These are phyloP conservation scores for Urocitellus parryii DNA, from an alignment of 2,113 vertebrate genomes.

Conservation along the genomic window DNA sequence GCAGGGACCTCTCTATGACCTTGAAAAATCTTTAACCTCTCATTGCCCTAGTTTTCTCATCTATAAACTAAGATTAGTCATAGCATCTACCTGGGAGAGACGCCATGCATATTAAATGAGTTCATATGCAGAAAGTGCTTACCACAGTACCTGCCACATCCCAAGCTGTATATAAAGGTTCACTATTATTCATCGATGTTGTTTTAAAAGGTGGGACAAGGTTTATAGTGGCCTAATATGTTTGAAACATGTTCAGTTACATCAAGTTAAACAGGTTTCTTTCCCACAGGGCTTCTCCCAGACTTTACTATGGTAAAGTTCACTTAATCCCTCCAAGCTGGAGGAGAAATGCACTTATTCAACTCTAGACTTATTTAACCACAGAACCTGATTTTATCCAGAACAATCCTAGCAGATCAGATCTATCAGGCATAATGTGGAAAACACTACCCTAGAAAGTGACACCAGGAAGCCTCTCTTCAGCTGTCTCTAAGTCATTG, in stretches of 20 bases:
- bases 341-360: neutral
- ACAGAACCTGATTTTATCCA: neutral
- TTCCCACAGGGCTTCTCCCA: neutral
- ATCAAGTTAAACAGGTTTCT: neutral
- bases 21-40: conserved; percentile 1
- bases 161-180: neutral
- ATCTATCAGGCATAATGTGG: neutral
- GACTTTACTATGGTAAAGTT: neutral
- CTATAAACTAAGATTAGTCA: neutral
- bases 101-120: neutral
- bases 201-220: neutral
- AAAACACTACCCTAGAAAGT: neutral
- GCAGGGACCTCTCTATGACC: neutral
- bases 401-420: neutral
- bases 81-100: neutral
- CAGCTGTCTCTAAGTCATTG: neutral
- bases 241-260: neutral
- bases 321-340: neutral
- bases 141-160: neutral
- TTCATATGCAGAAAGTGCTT: neutral
- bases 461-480: neutral
- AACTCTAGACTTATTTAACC: neutral
- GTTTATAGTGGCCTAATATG: neutral
- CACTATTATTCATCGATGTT: neutral
- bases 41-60: neutral